Percentiles rank a stretch among this genome's conserved stretches.
These are phyloP conservation scores for Entomyzon cyanotis DNA, from an alignment of 2,113 vertebrate species.

Conservation along the genomic window DNA sequence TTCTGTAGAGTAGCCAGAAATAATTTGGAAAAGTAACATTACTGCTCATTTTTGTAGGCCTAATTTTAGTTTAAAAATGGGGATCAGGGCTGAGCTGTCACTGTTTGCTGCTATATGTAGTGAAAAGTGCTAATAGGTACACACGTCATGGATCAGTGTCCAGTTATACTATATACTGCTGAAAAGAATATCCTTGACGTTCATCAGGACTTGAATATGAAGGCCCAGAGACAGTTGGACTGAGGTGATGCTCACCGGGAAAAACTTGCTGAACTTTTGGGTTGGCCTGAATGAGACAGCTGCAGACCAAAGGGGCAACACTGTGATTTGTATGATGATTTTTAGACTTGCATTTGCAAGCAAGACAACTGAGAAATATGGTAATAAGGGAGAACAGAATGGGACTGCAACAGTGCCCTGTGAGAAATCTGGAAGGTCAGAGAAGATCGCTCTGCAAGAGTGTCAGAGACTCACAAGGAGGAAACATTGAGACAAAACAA, in stretches of 20 bases:
- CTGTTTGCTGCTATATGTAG: neutral
- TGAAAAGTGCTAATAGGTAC: neutral
- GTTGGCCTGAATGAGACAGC: neutral
- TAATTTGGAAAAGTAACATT: neutral
- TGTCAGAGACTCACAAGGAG: neutral
- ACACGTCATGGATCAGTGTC: accelerated
- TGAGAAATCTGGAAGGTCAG: neutral
- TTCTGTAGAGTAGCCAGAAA: neutral
- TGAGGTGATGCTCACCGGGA: neutral
- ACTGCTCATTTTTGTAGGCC: neutral
- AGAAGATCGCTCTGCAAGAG: neutral
- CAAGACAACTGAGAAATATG: neutral
- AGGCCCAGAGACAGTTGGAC: neutral
- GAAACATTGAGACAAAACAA: neutral
- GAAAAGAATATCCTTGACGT: neutral
- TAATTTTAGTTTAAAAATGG: neutral
- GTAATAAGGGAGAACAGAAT: neutral
- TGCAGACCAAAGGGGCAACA: neutral
- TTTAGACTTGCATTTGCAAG: neutral
- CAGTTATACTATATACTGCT: neutral
- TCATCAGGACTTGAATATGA: neutral
- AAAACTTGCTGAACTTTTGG: neutral
- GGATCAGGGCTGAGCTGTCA: neutral
- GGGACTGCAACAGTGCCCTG: neutral
- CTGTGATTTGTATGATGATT: neutral